Conservation (phyloP, 1,140 invertebrate species). For the Diachasmimorpha longicaudata region DNA sequence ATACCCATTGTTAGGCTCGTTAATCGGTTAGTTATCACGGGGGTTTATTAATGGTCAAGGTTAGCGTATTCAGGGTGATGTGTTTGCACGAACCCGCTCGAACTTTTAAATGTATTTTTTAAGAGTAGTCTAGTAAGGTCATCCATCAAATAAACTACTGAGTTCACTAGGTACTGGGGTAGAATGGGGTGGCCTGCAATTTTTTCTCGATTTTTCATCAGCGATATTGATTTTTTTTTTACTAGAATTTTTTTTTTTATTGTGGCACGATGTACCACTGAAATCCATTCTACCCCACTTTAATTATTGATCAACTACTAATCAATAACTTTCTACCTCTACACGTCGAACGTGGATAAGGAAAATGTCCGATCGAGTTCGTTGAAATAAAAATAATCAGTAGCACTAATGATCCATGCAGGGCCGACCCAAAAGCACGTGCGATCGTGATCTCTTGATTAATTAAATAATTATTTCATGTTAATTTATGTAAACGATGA, state of each 20-base stretch:
- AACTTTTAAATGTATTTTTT: not conserved
- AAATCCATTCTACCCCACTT: not conserved
- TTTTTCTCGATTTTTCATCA: too few species aligned
- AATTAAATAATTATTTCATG: not conserved
- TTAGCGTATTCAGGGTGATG: slow-evolving; percentile 25
- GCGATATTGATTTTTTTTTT: too few species aligned
- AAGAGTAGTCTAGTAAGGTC: too few species aligned
- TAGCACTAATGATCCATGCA: slow-evolving; percentile 54
- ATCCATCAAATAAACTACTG: too few species aligned
- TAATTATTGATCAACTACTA: not conserved
- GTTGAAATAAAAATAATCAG: slow-evolving; percentile 11
- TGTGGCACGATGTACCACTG: too few species aligned
- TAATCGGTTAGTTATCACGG: slow-evolving; percentile 44
- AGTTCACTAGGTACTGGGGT: too few species aligned
- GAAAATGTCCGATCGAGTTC: slow-evolving; percentile 13
- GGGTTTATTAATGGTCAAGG: slow-evolving; percentile 19
- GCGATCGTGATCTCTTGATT: slow-evolving; percentile 40
- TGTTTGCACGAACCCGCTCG: slow-evolving; percentile 13
- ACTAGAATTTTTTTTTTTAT: too few species aligned
- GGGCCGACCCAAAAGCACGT: slow-evolving; percentile 58
- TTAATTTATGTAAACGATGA: not conserved
- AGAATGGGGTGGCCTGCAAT: too few species aligned
- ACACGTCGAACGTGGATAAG: not conserved
- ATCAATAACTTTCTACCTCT: not conserved
- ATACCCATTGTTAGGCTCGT: slow-evolving; percentile 68